These are phyloP conservation scores for Gymnocypris eckloni DNA, from an alignment of 2,797 vertebrate genomes.

Conservation along the genomic window DNA sequence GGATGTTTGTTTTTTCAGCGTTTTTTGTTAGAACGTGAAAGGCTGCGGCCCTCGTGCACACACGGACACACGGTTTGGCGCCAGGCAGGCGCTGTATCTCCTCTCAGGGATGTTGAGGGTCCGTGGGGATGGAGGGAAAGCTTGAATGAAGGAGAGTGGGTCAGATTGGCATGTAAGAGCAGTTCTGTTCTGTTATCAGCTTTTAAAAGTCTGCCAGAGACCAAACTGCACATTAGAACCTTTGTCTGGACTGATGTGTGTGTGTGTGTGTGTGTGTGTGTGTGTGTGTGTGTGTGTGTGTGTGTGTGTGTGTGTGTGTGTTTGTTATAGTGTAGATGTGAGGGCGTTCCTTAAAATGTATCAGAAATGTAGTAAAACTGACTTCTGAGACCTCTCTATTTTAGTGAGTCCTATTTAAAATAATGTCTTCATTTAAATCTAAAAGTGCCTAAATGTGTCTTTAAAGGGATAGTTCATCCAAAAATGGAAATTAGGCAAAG, in stretches of 20 bases:
- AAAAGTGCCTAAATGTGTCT: background rate
- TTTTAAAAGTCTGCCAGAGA: slow-evolving; percentile 64
- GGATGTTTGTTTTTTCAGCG: slow-evolving; percentile 43
- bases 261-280: slow-evolving; percentile 13
- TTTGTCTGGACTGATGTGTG: slow-evolving; percentile 37
- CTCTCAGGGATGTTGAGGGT: slow-evolving; percentile 84
- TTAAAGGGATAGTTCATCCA: background rate
- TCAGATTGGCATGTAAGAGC: slow-evolving; percentile 64
- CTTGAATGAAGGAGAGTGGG: slow-evolving; percentile 40
- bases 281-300: background rate
- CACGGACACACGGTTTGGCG: slow-evolving; percentile 89
- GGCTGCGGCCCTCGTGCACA: slow-evolving; percentile 15
- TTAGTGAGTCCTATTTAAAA: background rate
- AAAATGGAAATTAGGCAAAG: too few species aligned
- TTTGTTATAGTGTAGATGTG: background rate
- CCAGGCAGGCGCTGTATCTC: slow-evolving; percentile 93
- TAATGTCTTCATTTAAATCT: background rate
- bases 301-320: background rate
- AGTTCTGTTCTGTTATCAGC: slow-evolving; percentile 49
- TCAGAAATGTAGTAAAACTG: background rate
- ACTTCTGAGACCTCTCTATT: background rate
- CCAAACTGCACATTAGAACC: slow-evolving; percentile 35
- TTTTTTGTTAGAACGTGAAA: slow-evolving; percentile 32
- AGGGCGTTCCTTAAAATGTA: background rate
- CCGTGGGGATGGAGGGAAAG: slow-evolving; percentile 73